Base-by-base conservation (phyloP, 2,113 vertebrate genomes). In the Anser brachyrhynchus region DNA sequence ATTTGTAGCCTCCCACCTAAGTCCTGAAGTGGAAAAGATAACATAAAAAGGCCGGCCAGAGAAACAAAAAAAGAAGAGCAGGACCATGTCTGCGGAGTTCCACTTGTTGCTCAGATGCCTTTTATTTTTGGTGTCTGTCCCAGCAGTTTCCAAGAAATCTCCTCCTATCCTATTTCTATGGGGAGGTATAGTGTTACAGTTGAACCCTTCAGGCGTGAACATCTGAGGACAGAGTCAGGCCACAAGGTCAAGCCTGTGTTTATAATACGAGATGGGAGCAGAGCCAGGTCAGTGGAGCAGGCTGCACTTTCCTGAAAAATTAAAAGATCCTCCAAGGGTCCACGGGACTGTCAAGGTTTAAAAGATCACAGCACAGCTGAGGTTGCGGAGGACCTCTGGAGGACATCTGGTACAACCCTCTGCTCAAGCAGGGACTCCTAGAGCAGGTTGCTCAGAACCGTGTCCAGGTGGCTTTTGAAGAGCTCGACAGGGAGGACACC, bases 71-170 rank as follows among this genome's bases (percentile, higher is more conserved):
- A 54, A 75, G 51, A 57, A 70, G 33, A 69, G 7, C 37, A 59
- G 73, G 0, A 0, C 31, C 58, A 43, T 13, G 43, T 59, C 54
- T 43, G 0, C 69, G 85, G 82, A 62, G 69, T 85, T 95, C 64
- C 75, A 69, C 57, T 93, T 93, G 85, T 78, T 90, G 66, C 69
- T 88, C 6, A 5, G 65, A 92, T 46, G 79, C 31, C 55, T 95
- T 92, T 93, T 95, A 93, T 96, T 95, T 96, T 92, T 95, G 95
- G 90, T 93, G 72, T 58, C 43, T 95, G 76, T 88, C 46, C 79
- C 37, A 64, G 75, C 70, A 77, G 66, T 82, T 91, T 93, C 91
- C 84, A 96, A 93, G 92, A 72, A 95, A 90, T 93, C 69, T 92
- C 49, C 66, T 81, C 93, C 80, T 94, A 64, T 95, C 88, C 92